Conservation (phyloP, 2,888 invertebrate species). For the Portevinia maculata region DNA sequence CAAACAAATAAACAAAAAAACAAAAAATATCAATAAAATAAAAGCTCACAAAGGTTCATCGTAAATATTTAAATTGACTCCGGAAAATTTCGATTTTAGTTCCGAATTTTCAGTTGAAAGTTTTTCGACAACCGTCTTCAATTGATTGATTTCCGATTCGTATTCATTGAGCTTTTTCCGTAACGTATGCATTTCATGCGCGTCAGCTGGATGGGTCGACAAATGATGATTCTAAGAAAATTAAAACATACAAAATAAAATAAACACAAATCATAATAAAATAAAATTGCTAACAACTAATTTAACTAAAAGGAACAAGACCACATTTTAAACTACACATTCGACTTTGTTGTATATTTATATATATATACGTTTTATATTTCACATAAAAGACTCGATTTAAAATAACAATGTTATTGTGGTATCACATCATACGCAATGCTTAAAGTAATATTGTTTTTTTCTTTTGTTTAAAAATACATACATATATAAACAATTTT, state of each 20-base stretch:
- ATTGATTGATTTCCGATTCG: constrained; percentile 81
- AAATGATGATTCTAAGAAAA: constrained; percentile 74
- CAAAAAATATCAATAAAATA: constrained; percentile 46
- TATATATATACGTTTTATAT: constrained; percentile 48
- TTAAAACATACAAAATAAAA: constrained; percentile 48
- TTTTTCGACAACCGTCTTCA: constrained; percentile 87
- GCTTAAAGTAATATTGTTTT: constrained; percentile 20
- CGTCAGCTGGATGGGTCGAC: constrained; percentile 43
- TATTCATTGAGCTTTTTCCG: constrained; percentile 82
- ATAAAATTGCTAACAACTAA: constrained; percentile 7
- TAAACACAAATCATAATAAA: constrained; percentile 67
- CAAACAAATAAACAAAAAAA: constrained; percentile 54
- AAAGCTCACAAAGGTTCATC: constrained; percentile 82
- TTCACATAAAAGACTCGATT: constrained; percentile 48
- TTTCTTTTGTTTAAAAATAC: constrained; percentile 1
- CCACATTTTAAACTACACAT: constrained; percentile 39
- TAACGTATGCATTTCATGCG: constrained; percentile 80
- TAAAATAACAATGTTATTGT: constrained; percentile 62
- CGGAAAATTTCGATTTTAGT: constrained; percentile 85
- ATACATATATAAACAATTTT: constrained; percentile 29
- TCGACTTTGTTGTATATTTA: constrained; percentile 3
- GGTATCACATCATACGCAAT: constrained; percentile 61
- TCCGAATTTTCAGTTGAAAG: constrained; percentile 92
- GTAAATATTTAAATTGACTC: constrained; percentile 80
- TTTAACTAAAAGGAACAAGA: constrained; percentile 5